Conservation (phyloP, 2,797 vertebrate species). For the Propithecus perrieri region DNA sequence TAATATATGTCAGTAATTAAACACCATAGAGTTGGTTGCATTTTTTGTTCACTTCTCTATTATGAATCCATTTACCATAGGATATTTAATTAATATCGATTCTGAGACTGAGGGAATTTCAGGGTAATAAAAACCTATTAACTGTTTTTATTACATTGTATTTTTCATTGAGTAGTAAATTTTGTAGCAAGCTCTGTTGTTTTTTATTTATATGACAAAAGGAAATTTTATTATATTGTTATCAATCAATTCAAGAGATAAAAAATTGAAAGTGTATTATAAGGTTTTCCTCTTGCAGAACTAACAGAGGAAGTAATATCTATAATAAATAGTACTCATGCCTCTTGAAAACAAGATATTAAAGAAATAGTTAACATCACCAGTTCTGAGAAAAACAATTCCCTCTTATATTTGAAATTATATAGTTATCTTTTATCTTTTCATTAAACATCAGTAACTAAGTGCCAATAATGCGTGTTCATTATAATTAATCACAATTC, state of each 20-base stretch:
- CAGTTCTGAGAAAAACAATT: neutral
- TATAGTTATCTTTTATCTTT: neutral
- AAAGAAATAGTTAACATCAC: neutral
- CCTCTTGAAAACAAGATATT: constrained; percentile 19
- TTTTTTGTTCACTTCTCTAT: constrained; percentile 32
- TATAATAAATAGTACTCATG: neutral
- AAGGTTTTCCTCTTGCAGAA: neutral
- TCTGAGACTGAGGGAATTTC: constrained; percentile 31
- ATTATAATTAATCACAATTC: neutral
- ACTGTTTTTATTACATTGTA: neutral
- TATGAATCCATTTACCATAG: constrained; percentile 27
- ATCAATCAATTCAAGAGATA: neutral
- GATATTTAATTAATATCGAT: constrained; percentile 69
- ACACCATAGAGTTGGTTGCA: neutral
- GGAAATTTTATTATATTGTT: neutral
- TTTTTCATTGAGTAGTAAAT: constrained; percentile 54
- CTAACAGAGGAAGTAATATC: neutral
- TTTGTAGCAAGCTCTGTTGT: neutral
- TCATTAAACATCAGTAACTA: neutral
- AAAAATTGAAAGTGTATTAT: neutral
- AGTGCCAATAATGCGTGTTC: neutral
- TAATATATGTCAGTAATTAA: constrained; percentile 40
- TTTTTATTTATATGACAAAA: constrained; percentile 33
- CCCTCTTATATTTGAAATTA: constrained; percentile 41
- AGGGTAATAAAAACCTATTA: constrained; percentile 17